Conservation (phyloP, 2,888 invertebrate species). For the Pseudococcus longispinus region DNA sequence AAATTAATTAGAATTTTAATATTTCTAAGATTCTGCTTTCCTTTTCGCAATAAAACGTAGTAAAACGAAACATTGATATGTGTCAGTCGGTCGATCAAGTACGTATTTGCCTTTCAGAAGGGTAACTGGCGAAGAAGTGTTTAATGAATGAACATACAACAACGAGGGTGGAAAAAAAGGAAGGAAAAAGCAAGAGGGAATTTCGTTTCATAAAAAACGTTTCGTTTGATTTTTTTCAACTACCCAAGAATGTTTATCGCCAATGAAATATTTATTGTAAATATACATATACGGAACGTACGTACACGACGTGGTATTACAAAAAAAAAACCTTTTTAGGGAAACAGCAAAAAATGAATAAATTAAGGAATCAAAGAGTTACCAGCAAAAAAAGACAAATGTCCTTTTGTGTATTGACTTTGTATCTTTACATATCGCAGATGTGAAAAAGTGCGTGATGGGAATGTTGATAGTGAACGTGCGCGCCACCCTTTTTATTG, state of each 20-base stretch:
- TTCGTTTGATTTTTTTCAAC: not conserved
- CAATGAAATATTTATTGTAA: slow-evolving; percentile 33
- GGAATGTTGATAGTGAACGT: not conserved
- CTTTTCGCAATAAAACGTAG: not conserved
- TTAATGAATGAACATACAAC: not conserved
- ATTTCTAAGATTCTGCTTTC: not conserved
- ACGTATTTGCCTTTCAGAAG: not conserved
- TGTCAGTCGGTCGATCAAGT: slow-evolving; percentile 39
- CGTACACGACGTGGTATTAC: not conserved
- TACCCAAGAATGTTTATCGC: not conserved
- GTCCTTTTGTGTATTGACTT: slow-evolving; percentile 32
- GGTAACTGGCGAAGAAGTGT: slow-evolving; percentile 6
- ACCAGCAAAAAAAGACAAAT: not conserved
- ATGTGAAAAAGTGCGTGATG: slow-evolving; percentile 33
- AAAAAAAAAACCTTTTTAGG: not conserved
- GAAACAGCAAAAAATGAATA: not conserved
- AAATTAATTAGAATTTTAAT: not conserved
- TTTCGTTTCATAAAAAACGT: not conserved
- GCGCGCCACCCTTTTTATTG: not conserved
- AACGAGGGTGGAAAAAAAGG: slow-evolving; percentile 24
- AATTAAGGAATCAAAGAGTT: slow-evolving; percentile 35
- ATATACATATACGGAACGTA: not conserved
- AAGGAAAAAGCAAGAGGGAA: not conserved
- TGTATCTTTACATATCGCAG: slow-evolving; percentile 26
- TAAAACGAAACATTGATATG: not conserved